Evolutionary conservation across 30 jellyfish, hydroid and myxozoan genomes (phyloP).

Genomic region (Hydractinia symbiolongicarpus): DNA sequence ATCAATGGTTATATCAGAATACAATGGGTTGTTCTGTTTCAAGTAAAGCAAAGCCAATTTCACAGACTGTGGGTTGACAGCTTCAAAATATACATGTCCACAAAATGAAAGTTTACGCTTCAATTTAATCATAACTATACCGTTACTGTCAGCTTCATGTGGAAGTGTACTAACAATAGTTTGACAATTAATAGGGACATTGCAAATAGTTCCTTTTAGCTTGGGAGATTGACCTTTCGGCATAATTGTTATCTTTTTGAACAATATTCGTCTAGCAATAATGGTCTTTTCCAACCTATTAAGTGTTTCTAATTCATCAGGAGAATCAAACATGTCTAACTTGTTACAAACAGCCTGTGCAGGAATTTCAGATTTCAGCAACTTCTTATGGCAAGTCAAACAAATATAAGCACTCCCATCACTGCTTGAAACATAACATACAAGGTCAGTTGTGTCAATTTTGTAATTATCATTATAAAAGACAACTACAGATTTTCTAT

Average conservation of each 20-base stretch:
- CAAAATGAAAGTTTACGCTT: neutral
- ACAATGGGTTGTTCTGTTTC: conserved; percentile 20
- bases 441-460: neutral
- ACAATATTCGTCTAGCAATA: neutral
- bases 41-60: conserved; percentile 3
- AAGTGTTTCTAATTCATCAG: neutral
- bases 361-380: neutral
- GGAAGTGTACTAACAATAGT: conserved; percentile 4
- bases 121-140: conserved; percentile 6
- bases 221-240: conserved; percentile 10
- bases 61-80: conserved; percentile 19
- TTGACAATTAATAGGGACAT: neutral
- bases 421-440: neutral
- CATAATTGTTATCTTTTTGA: conserved; percentile 18
- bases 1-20: neutral
- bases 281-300: neutral
- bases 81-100: neutral
- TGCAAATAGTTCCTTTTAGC: conserved; percentile 21
- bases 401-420: neutral
- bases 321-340: neutral
- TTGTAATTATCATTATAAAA: neutral
- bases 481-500: conserved; percentile 1
- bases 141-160: conserved; percentile 6
- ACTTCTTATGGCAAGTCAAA: conserved; percentile 1
- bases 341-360: conserved; percentile 3